Base-by-base conservation (phyloP, 2,797 vertebrate genomes). In the Helostoma temminkii region DNA sequence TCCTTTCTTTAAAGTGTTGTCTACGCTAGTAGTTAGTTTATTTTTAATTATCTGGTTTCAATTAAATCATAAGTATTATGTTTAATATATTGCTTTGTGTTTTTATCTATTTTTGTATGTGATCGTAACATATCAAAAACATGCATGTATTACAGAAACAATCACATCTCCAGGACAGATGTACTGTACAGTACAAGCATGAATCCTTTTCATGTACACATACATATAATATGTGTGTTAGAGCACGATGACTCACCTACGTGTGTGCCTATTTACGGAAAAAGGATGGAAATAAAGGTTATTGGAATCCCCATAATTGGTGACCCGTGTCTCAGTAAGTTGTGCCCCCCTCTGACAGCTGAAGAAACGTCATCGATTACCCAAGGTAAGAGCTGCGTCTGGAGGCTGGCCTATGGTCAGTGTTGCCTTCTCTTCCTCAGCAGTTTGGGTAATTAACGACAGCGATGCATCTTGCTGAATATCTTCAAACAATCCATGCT, bases 391-490 rank as follows among this genome's bases (percentile, higher is more conserved):
- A 89, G 90, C 85, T 90, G 85, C 68, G 66, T 37, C 71, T 41
- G 48, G 55, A 68, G 24, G 45, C 30, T 43, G 71, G 76, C 78
- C 67, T 52, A 1, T 46, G 34, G 68, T 47, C 60, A 65, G 48
- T 42, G 18, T 22, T 48, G 50, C 58, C 19, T 10, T 76, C 81
- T 83, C 54, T 56, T 68, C 49, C 32, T 64, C 67, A 9, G 65
- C 34, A 26, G 65, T 83, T 83, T 74, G 57, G 66, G 63, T 81
- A 87, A 92, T 92, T 91, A 90, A 82, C 53, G 1, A 34, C 47
- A 62, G 19, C 9, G 28, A 75, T 25, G 71, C 55, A 72, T 63
- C 58, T 26, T 52, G 54, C 69, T 41, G 54, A 85, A 55, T 41
- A 64, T 62, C 84, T 76, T 89, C 74, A 86, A 88, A 88, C 81